Conservation (phyloP, 2,888 invertebrate genomes). For the Tachina grossa region DNA sequence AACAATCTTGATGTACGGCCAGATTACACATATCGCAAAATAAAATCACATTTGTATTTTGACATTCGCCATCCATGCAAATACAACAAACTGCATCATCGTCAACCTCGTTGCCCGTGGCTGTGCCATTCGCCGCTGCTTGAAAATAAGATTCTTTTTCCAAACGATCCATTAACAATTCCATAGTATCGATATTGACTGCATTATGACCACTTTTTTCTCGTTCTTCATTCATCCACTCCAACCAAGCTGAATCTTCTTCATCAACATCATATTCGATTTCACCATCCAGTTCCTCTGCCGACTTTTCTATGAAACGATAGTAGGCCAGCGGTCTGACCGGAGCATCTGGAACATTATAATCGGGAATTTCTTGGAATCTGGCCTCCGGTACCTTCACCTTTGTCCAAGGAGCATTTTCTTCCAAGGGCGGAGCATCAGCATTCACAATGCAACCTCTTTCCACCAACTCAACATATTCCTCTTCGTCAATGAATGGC, state of each 20-base stretch:
- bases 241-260: constrained; percentile 97
- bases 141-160: constrained; percentile 99
- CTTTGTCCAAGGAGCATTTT: constrained; percentile 82
- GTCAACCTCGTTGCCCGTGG: constrained; percentile 91
- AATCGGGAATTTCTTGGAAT: constrained; percentile 89
- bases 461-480: constrained; percentile 82
- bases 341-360: constrained; percentile 92
- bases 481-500: constrained; percentile 88
- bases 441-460: constrained; percentile 80
- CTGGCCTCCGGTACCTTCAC: constrained; percentile 88
- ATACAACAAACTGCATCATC: constrained; percentile 99
- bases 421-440: constrained; percentile 79
- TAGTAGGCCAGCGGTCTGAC: constrained; percentile 94
- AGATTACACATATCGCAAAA: constrained; percentile 99
- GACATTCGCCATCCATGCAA: constrained; percentile 99
- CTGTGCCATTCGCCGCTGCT: constrained; percentile 87
- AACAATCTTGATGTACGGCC: constrained; percentile 99
- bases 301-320: constrained; percentile 96
- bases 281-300: constrained; percentile 96
- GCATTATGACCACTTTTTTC: constrained; percentile 87
- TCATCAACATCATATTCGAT: constrained; percentile 99
- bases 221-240: constrained; percentile 93
- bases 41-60: constrained; percentile 98
- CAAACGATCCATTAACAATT: constrained; percentile 97
- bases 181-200: constrained; percentile 95